Base-by-base conservation (phyloP, 2,113 vertebrate species). In the Nycticorax nycticorax region DNA sequence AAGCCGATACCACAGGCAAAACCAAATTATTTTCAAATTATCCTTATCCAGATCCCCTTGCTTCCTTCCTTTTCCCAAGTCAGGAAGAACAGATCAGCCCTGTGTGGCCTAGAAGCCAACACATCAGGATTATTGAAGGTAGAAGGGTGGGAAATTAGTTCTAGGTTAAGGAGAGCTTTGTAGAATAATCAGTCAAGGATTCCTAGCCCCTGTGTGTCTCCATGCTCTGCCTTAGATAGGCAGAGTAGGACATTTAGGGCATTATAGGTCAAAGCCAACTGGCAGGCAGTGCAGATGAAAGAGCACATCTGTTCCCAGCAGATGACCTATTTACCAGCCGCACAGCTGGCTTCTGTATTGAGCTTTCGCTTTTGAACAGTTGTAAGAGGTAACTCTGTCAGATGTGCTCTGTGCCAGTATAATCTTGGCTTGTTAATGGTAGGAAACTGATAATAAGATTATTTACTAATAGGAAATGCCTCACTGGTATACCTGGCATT, bases 241-340 rank as follows among this genome's bases (percentile, higher is more conserved):
- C 47, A 88, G 78, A 85, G 48, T 23, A 69, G 48, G 53, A 35
- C 53, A 18, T 48, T 79, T 48, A 72, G 82, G 63, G 82, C 67
- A 64, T 66, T 56, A 41, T 10, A 80, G 24, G 62, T 82, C 53
- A 73, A 75, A 94, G 33, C 48, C 3, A 59, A 45, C 24, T 43
- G 35, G 68, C 57, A 92, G 72, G 66, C 82, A 76, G 32, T 45
- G 53, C 78, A 85, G 85, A 85, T 79, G 75, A 79, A 79, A 63
- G 77, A 73, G 82, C 85, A 83, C 94, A 94, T 90, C 95, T 95
- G 88, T 52, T 93, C 71, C 66, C 19, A 35, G 0, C 71, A 72
- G 88, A 63, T 94, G 92, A 97, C 85, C 94, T 97, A 80, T 57
- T 93, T 94, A 64, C 21, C 71, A 90, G 45, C 24, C 53, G 48